phyloP scores from a whole-genome alignment of 2,888 invertebrate species.

The Xanthia togata region DNA sequence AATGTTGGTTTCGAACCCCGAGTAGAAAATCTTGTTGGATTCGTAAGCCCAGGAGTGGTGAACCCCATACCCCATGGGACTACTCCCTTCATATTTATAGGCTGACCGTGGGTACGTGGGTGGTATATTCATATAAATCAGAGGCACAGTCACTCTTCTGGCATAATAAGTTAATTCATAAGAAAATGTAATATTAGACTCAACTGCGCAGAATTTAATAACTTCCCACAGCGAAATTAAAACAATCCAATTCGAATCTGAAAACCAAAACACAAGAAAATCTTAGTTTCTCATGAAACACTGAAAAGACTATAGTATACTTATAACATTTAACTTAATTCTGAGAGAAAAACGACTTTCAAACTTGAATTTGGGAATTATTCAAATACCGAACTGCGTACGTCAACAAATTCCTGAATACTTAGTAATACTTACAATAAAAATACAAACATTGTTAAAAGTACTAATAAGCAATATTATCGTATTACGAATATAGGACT shows the following conservation, averaged over 20 bases:
- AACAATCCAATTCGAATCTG: conserved; percentile 28
- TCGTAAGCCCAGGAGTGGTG: neutral
- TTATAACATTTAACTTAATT: neutral
- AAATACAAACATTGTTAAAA: conserved; percentile 45
- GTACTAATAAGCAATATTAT: conserved; percentile 56
- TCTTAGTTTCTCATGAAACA: conserved; percentile 44
- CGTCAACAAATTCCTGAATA: conserved; percentile 47
- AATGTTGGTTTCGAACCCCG: neutral
- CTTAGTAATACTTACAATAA: conserved; percentile 43
- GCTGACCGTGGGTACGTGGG: neutral
- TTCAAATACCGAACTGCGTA: neutral
- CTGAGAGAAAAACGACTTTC: conserved; percentile 15
- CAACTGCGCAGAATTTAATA: conserved; percentile 1
- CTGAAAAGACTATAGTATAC: conserved; percentile 27
- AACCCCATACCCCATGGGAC: neutral
- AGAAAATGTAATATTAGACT: conserved; percentile 26
- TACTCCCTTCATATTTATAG: neutral
- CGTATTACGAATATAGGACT: conserved; percentile 53
- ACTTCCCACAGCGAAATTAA: conserved; percentile 44
- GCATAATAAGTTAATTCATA: neutral
- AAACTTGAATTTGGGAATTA: conserved; percentile 33
- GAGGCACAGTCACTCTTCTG: neutral
- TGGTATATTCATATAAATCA: neutral
- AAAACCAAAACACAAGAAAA: conserved; percentile 35
- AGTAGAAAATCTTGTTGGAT: neutral